These are phyloP conservation scores for Nerophis lumbriciformis DNA, from an alignment of 2,113 vertebrate genomes.

Conservation along the genomic window DNA sequence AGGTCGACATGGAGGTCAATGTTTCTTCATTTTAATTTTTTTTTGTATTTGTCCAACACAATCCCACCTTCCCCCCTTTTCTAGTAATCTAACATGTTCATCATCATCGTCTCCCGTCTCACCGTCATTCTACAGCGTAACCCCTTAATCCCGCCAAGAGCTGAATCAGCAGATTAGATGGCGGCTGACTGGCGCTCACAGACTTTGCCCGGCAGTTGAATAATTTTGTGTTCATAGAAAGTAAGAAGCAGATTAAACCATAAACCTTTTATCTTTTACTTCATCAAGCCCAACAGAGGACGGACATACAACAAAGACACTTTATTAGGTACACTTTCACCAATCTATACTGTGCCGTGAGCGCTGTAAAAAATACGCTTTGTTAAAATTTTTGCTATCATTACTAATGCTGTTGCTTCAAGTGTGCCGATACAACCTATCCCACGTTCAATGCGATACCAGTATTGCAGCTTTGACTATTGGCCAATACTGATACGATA, in stretches of 20 bases:
- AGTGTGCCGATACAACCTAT: no score
- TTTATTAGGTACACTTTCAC: background rate
- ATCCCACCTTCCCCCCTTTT: no score
- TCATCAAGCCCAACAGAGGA: constrained; percentile 5
- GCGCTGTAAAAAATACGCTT: no score
- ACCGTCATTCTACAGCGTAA: constrained; percentile 41
- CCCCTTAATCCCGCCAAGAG: constrained; percentile 61
- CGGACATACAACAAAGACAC: constrained; percentile 28
- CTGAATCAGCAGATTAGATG: constrained; percentile 66
- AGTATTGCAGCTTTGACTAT: no score
- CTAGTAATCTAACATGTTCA: no score
- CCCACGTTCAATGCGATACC: no score
- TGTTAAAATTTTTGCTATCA: no score
- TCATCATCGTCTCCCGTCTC: background rate
- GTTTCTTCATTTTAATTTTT: no score
- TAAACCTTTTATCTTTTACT: constrained; percentile 27
- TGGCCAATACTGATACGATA: no score
- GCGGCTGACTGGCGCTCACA: constrained; percentile 39
- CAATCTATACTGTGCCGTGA: background rate
- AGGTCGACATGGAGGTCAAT: no score
- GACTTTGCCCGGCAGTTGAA: constrained; percentile 43
- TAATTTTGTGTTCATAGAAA: constrained; percentile 60
- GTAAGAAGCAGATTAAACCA: constrained; percentile 65
- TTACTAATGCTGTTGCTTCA: no score
- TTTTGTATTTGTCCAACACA: no score